Base-by-base conservation (phyloP, 2,888 invertebrate species). In the Phortica okadai region DNA sequence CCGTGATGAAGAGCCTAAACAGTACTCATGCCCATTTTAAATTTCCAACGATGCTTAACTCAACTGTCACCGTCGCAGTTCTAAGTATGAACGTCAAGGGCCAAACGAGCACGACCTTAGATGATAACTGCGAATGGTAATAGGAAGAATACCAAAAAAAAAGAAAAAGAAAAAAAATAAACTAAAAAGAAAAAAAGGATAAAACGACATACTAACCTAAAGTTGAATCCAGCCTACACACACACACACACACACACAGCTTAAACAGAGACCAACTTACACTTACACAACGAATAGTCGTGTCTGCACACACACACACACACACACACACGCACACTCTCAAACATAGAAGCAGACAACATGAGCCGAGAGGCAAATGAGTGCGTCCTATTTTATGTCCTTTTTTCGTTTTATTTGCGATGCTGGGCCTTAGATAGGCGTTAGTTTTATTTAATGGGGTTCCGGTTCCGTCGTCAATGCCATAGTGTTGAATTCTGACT, bases 131-230 rank as follows among this genome's bases (percentile, higher is more conserved):
- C 16, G 42, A 69, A n/a, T 50, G n/a, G 16, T 70, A 80, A 74
- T 76, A 78, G 70, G 79, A 86, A 80, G 80, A 69, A 77, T 76
- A 54, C 50, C 7, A 72, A 69, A 80, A 81, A 69, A 77, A 77
- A 50, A 70, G 1, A 70, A 69, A 69, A 16, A 41, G 25, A 50
- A 72, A 25, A 41, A 59, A 59, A 42, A 73, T 42, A 73, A 41
- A 59, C 41, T 0, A 42, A 11, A 4, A 14, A 59, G 8, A 41
- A 45, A 41, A 59, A 73, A 44, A 73, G 44, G 44, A 59, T 59
- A 69, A 69, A 10, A 75, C 77, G 75, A 81, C 79, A 84, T 88
- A 86, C 85, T 86, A 88, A 86, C 85, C 85, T 88, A 86, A 87
- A 85, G 87, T 85, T 82, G 74, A 67, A 81, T 81, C 79, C 80